phyloP scores from a whole-genome alignment of 1,140 invertebrate genomes.

The Drosophila sproati region DNA sequence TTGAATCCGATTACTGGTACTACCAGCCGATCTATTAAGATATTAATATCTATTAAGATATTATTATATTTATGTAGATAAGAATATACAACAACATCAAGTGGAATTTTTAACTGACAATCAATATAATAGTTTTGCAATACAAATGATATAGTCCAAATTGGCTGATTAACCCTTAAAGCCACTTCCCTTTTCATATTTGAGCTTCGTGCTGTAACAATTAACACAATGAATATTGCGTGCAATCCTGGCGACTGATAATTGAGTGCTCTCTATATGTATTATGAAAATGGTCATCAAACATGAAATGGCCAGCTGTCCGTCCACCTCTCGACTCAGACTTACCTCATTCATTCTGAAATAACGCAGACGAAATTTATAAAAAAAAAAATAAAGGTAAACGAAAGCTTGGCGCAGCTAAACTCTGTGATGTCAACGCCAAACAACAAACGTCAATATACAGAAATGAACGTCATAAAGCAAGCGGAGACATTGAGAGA shows the following conservation, averaged over 20 bases:
- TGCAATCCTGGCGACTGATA: slow-evolving; percentile 17
- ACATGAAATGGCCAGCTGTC: slow-evolving; percentile 5
- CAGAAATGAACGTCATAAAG: slow-evolving; percentile 41
- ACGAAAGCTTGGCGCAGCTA: slow-evolving; percentile 12
- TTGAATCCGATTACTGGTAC: too few relatives aligned
- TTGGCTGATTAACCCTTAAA: background rate
- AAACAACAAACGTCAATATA: slow-evolving; percentile 48
- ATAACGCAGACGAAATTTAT: slow-evolving; percentile 15
- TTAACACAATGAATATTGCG: slow-evolving; percentile 15
- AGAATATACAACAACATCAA: too few relatives aligned
- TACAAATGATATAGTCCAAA: too few relatives aligned
- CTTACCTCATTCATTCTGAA: background rate
- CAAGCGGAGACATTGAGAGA: slow-evolving; percentile 27
- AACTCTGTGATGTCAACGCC: slow-evolving; percentile 38
- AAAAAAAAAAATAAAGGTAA: slow-evolving; percentile 3
- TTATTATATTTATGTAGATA: too few relatives aligned
- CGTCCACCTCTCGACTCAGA: background rate
- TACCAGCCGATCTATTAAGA: too few relatives aligned
- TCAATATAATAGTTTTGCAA: too few relatives aligned
- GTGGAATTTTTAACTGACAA: too few relatives aligned
- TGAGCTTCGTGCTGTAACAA: background rate
- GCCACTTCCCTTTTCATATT: background rate
- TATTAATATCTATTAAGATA: too few relatives aligned
- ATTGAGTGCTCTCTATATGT: slow-evolving; percentile 18
- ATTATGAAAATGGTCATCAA: slow-evolving; percentile 8